A percentile compares a stretch with the other conserved stretches of the same genome.
These are phyloP conservation scores for Agrotis segetum DNA, from an alignment of 2,888 invertebrate species.

Conservation along the genomic window DNA sequence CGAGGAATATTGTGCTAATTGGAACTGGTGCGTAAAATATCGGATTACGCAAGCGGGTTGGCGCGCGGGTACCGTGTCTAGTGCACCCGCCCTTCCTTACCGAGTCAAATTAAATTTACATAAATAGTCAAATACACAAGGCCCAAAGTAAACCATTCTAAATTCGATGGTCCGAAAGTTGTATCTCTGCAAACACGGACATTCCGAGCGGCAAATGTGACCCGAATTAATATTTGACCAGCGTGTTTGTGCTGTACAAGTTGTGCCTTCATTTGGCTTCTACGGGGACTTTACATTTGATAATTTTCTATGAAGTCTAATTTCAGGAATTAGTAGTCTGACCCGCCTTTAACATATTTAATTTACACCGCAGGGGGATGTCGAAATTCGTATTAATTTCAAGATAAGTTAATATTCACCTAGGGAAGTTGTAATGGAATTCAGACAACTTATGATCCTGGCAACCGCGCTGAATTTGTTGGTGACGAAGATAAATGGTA, in stretches of 20 bases:
- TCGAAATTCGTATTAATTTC: conserved; percentile 70
- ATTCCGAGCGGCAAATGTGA: conserved; percentile 86
- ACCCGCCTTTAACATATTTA: conserved; percentile 75
- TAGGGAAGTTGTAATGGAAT: conserved; percentile 60
- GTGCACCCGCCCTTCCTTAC: conserved; percentile 66
- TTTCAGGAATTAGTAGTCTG: conserved; percentile 78
- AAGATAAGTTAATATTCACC: conserved; percentile 58
- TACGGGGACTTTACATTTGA: conserved; percentile 74
- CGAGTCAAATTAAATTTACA: conserved; percentile 86
- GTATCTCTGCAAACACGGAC: conserved; percentile 86
- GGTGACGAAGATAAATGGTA: conserved; percentile 57
- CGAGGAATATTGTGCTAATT: conserved; percentile 68
- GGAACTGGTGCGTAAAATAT: conserved; percentile 73
- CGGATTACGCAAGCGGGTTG: conserved; percentile 68
- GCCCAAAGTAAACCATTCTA: conserved; percentile 85
- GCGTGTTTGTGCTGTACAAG: conserved; percentile 76
- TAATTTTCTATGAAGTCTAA: conserved; percentile 83
- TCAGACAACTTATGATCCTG: conserved; percentile 56
- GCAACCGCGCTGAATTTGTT: conserved; percentile 47
- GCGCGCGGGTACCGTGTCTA: conserved; percentile 61
- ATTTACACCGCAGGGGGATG: conserved; percentile 67
- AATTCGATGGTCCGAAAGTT: conserved; percentile 87
- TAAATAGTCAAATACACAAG: conserved; percentile 86
- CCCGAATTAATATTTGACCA: conserved; percentile 89
- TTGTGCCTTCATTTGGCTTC: conserved; percentile 82